Conservation (phyloP, 2,113 vertebrate genomes). For the Petromus typicus region DNA sequence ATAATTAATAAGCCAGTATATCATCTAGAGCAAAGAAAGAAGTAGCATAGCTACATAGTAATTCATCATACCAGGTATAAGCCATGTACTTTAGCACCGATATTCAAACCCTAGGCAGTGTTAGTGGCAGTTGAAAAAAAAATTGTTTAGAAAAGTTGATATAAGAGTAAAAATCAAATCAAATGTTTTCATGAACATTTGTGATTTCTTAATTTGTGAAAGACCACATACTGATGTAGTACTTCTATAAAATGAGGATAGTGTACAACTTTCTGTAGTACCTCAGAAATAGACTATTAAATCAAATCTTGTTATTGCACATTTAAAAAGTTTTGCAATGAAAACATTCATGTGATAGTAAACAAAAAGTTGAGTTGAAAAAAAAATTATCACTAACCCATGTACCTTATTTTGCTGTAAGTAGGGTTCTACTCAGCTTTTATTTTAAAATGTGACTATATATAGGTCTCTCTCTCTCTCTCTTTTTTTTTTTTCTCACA, state of each 20-base stretch:
- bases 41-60: background rate
- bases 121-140: background rate
- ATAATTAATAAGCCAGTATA: background rate
- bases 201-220: slow-evolving; percentile 44
- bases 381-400: background rate
- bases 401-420: background rate
- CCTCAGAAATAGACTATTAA: background rate
- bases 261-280: background rate
- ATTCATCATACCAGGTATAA: background rate
- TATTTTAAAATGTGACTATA: background rate
- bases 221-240: background rate
- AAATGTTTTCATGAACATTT: background rate
- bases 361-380: background rate
- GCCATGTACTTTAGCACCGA: background rate
- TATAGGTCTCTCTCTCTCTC: fast-evolving
- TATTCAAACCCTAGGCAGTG: background rate
- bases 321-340: background rate
- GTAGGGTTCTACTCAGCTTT: background rate
- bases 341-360: background rate
- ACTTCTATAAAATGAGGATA: background rate
- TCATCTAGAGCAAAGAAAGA: background rate
- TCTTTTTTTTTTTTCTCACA: fast-evolving
- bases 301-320: background rate
- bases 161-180: background rate
- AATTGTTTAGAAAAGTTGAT: slow-evolving; percentile 18